Evolutionary conservation across 2,888 invertebrate species (phyloP), one percentile per base, ranked within the genome.

Genomic region (Cyclophora albipunctata): DNA sequence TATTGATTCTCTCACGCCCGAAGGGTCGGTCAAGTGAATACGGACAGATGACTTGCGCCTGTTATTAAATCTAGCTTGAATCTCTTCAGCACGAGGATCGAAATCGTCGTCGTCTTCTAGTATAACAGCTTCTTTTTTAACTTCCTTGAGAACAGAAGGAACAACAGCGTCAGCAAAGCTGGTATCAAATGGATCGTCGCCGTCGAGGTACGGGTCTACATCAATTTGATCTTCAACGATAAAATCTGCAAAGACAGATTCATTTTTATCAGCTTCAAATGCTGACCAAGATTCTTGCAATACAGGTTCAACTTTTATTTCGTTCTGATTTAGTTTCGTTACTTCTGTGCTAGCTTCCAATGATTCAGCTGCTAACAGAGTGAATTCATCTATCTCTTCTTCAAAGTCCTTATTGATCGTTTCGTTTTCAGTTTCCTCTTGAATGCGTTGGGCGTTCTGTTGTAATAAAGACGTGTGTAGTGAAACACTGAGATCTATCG

Each of bases 171-270:
- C 94, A 0, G 94, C 95, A 76, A 95, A 95, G 47, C 94, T 92
- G 34, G 96, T 96, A 69, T 96, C 96, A 67, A 96, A 96, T 0
- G 96, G 96, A 90, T 96, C 96, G 65, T 91, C 92, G 66, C 91
- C 90, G 57, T 90, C 91, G 58, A 84, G 69, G 68, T 91, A 90
- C 47, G 81, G 84, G 63, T 85, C 85, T 56, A 82, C 71, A 65
- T 88, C 86, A 56, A 84, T 76, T 60, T 85, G 82, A 69, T 90
- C 87, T 69, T 89, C 88, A 34, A 79, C 77, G 48, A 88, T 84
- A 48, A 81, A 71, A 60, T 85, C 87, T 35, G 89, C 87, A 61
- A 84, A 87, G 44, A 84, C 87, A 45, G 69, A 68, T 55, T 84
- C 85, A 69, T 77, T 83, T 66, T 84, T 85, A 66, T 85, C 80